phyloP scores from a whole-genome alignment of 2,888 invertebrate species.

The Eristalis arbustorum region DNA sequence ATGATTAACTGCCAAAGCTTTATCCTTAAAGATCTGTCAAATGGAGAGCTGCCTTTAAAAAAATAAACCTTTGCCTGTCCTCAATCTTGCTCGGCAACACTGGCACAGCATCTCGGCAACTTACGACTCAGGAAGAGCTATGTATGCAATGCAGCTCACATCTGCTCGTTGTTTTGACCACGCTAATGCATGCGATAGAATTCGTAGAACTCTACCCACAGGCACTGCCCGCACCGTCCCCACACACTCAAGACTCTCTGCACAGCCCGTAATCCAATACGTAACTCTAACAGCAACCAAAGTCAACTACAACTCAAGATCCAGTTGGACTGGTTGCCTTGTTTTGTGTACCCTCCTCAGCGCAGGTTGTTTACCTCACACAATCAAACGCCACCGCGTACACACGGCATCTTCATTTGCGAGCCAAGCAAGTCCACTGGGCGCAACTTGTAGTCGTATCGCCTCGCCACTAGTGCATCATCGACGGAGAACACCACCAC shows the following conservation, averaged over 20 bases:
- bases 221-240: too few relatives aligned
- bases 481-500: conserved; percentile 28
- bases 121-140: neutral
- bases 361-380: conserved; percentile 62
- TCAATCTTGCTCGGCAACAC: neutral
- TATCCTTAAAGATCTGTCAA: too few relatives aligned
- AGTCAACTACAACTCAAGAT: conserved; percentile 18
- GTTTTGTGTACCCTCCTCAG: conserved; percentile 31
- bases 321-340: conserved; percentile 46
- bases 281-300: conserved; percentile 11
- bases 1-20: too few relatives aligned
- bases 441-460: neutral
- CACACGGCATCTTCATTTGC: neutral
- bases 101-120: neutral
- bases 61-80: too few relatives aligned
- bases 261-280: neutral
- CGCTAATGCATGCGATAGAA: neutral
- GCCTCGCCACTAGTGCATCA: conserved; percentile 19
- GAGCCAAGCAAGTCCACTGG: conserved; percentile 16
- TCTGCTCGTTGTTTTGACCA: neutral
- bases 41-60: too few relatives aligned
- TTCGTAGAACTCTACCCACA: neutral
- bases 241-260: neutral
- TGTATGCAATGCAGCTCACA: neutral
- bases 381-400: conserved; percentile 42